A percentile compares a stretch with the other conserved stretches of the same genome.
Evolutionary conservation across 1,140 invertebrate species (phyloP).

Genomic region (Venturia canescens): DNA sequence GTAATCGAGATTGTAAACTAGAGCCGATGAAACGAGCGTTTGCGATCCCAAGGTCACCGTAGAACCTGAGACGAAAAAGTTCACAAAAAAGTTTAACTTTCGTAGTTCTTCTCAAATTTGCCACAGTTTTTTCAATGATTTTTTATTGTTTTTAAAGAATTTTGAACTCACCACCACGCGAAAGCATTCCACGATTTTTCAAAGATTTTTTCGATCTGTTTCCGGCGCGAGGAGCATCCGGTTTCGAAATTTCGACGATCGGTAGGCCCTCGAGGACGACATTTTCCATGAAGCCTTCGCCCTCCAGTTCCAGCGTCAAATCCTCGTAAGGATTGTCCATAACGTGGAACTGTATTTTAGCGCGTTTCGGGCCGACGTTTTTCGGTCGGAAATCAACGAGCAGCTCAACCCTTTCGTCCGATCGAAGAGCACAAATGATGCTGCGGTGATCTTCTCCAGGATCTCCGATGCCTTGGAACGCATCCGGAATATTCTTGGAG

Average conservation of each 20-base stretch:
- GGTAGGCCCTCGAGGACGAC: slow-evolving; percentile 62
- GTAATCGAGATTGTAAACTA: slow-evolving; percentile 62
- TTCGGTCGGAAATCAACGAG: slow-evolving; percentile 55
- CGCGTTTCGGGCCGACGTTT: slow-evolving; percentile 45
- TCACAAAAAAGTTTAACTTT: not conserved
- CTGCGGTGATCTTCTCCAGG: slow-evolving; percentile 46
- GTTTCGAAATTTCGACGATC: slow-evolving; percentile 37
- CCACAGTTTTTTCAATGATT: not conserved
- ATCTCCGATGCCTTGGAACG: not conserved
- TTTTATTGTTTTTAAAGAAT: not conserved
- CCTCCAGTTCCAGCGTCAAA: slow-evolving; percentile 56
- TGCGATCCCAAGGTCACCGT: not conserved
- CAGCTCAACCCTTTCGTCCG: slow-evolving; percentile 48
- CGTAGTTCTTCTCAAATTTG: not conserved
- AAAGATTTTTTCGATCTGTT: slow-evolving; percentile 1
- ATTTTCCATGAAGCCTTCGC: slow-evolving; percentile 60
- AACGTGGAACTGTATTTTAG: slow-evolving; percentile 54
- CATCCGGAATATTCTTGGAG: not conserved
- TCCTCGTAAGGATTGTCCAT: slow-evolving; percentile 68
- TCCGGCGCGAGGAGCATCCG: not conserved
- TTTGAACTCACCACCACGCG: slow-evolving; percentile 24
- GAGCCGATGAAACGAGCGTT: not conserved
- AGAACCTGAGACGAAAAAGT: slow-evolving; percentile 1
- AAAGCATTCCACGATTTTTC: slow-evolving; percentile 1
- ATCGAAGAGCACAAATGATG: slow-evolving; percentile 39